Evolutionary conservation across 2,113 vertebrate species (phyloP).

Genomic region (Scomber japonicus): DNA sequence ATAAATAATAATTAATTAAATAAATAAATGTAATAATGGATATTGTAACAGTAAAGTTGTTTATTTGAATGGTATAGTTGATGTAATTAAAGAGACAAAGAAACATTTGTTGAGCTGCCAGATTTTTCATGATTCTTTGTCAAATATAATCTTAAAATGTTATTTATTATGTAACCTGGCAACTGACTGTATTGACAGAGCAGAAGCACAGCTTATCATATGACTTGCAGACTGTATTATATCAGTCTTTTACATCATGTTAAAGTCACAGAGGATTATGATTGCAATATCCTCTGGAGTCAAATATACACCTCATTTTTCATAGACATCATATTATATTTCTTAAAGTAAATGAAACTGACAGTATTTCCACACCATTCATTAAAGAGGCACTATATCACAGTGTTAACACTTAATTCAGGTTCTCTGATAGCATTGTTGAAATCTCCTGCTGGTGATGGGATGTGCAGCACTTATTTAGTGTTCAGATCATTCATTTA

Average conservation of each 20-base stretch:
- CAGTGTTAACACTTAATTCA: background rate
- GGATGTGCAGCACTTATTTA: too few species aligned
- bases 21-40: background rate
- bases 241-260: background rate
- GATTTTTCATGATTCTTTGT: background rate
- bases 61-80: background rate
- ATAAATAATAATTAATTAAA: too few species aligned
- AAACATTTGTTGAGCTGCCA: background rate
- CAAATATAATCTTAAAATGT: background rate
- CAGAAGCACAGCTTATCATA: background rate
- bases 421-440: background rate
- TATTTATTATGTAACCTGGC: background rate
- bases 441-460: background rate
- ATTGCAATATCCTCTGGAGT: background rate
- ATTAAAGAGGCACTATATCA: too few species aligned
- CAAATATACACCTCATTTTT: constrained; percentile 8
- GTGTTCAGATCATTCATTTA: background rate
- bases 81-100: background rate
- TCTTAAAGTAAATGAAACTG: background rate
- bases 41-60: background rate
- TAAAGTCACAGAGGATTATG: background rate
- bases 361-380: background rate
- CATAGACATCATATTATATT: background rate
- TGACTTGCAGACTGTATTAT: background rate
- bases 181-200: background rate